phyloP scores from a whole-genome alignment of 1,140 invertebrate species.

The Stegodyphus dumicola region DNA sequence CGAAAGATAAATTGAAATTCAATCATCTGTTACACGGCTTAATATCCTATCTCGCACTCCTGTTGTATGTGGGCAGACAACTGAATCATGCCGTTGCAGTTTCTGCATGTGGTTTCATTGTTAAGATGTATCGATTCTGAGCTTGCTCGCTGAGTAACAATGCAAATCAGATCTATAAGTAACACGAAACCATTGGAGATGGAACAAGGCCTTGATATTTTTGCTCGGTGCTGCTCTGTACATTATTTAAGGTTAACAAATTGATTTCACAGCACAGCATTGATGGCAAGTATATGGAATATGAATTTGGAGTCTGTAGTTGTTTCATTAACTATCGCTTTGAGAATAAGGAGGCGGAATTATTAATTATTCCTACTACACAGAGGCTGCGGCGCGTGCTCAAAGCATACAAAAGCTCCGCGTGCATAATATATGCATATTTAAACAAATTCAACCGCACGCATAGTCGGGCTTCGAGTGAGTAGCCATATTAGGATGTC shows the following conservation, averaged over 20 bases:
- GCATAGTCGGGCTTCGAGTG: slow-evolving; percentile 38
- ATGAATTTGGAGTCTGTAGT: slow-evolving; percentile 49
- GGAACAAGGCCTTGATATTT: slow-evolving; percentile 17
- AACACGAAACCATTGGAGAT: slow-evolving; percentile 29
- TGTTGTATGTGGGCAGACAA: slow-evolving; percentile 10
- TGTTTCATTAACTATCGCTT: slow-evolving; percentile 60
- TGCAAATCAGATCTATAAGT: slow-evolving; percentile 9
- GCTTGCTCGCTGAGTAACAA: slow-evolving; percentile 10
- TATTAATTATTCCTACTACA: slow-evolving; percentile 52
- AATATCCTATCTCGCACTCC: no score
- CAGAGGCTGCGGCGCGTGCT: slow-evolving; percentile 39
- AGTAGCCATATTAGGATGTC: slow-evolving; percentile 45
- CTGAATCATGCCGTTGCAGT: slow-evolving; percentile 24
- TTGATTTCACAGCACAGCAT: slow-evolving; percentile 53
- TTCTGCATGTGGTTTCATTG: slow-evolving; percentile 33
- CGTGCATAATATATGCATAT: slow-evolving; percentile 60
- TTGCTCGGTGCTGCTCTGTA: slow-evolving; percentile 4
- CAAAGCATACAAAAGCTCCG: slow-evolving; percentile 46
- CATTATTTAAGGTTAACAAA: slow-evolving; percentile 33
- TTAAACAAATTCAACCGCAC: slow-evolving; percentile 55
- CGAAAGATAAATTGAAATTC: no score
- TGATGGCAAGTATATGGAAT: slow-evolving; percentile 50
- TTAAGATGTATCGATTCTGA: slow-evolving; percentile 27
- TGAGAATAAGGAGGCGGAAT: slow-evolving; percentile 41
- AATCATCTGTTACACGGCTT: no score